Conservation (phyloP, 1,140 invertebrate species). For the Euura saliciscinereae region DNA sequence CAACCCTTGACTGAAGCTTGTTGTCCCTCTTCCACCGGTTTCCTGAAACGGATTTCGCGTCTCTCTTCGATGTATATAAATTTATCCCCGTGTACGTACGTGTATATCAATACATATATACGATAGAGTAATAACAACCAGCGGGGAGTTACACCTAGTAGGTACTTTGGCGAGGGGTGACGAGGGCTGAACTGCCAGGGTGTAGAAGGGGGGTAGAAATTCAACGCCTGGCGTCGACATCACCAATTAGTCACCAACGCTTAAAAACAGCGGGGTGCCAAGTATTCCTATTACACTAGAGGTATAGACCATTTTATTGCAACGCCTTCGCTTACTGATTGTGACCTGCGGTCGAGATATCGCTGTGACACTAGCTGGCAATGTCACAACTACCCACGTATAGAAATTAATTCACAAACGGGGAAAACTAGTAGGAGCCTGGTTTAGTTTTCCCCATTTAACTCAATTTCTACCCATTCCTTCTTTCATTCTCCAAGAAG, state of each 20-base stretch:
- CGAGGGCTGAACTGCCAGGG: neutral
- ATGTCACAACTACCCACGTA: too few relatives aligned
- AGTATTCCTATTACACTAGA: neutral
- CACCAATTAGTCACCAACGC: constrained; percentile 59
- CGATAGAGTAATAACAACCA: neutral
- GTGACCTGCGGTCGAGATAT: neutral
- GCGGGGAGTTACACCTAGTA: constrained; percentile 6
- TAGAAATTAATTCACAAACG: too few relatives aligned
- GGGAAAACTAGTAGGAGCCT: too few relatives aligned
- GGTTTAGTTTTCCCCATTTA: too few relatives aligned
- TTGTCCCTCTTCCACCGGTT: constrained; percentile 21
- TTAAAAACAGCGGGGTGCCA: constrained; percentile 55
- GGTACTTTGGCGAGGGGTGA: constrained; percentile 1
- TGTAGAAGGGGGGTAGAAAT: constrained; percentile 18
- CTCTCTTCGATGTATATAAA: constrained; percentile 21
- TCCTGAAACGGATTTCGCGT: constrained; percentile 18
- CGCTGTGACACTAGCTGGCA: neutral
- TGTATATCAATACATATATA: too few relatives aligned
- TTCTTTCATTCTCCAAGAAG: neutral
- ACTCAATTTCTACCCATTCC: neutral
- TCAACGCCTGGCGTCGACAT: constrained; percentile 59
- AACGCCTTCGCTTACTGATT: neutral
- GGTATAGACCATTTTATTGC: neutral
- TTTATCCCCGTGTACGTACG: too few relatives aligned
- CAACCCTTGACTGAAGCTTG: constrained; percentile 44